Base-by-base conservation (phyloP, 2,797 vertebrate genomes). In the Mormyrus proboscirostris region DNA sequence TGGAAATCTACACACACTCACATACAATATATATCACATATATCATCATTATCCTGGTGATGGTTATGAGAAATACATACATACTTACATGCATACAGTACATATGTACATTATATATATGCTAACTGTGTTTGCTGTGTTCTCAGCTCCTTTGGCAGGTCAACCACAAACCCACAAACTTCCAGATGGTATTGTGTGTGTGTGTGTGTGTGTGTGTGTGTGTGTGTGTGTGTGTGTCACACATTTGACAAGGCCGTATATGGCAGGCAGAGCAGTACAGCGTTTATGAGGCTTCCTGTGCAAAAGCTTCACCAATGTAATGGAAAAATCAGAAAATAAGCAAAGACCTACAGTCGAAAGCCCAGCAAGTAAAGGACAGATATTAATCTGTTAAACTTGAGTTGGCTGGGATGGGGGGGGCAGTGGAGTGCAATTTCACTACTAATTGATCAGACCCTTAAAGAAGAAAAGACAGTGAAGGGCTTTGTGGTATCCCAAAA, bases 401-500 rank as follows among this genome's bases (percentile, higher is more conserved):
- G 47, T 16, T 16, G 65, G 12, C 29, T 33, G 25, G 25, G 22
- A 73, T 44, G 62, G 29, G 49, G 49, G 50, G 29, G 19, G 62
- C 22, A n/a, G 47, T 79, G 41, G 90, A 82, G 57, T 88, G 88
- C 49, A 88, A 25, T 83, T 57, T 89, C 86, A 90, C 53, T 73
- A 88, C 44, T 16, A 51, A 57, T 49, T 49, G 38, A 85, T 87
- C 57, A 88, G 86, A 87, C 0, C 76, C 65, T 6, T 1, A 44
- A 89, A 73, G 90, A 69, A 88, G 76, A 82, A 92, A 91, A 89
- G n/a, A 47, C 4, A 90, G 89, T 8, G 87, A 89, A 90, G 69
- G 82, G 19, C 88, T 88, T 88, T n/a, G 5, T 9, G 25, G n/a
- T 44, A 82, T 25, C 88, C 51, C 51, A 55, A 89, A 90, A 92